Conservation (phyloP, 2,888 invertebrate species). For the Furcula furcula region DNA sequence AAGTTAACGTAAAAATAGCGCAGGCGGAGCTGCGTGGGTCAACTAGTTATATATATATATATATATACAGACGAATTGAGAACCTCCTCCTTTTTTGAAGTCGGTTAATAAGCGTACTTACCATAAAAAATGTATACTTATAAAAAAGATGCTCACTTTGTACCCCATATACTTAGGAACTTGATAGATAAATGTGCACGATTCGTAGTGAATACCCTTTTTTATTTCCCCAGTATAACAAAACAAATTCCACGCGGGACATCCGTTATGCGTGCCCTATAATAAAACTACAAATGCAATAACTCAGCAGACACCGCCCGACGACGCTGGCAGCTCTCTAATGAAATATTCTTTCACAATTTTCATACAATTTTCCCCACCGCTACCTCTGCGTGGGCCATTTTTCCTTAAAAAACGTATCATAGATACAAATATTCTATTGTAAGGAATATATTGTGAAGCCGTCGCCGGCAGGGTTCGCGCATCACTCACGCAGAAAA, state of each 20-base stretch:
- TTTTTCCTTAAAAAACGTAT: neutral
- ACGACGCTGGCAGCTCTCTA: neutral
- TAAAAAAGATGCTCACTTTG: too few species aligned
- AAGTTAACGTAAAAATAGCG: too few species aligned
- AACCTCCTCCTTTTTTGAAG: too few species aligned
- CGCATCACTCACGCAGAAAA: neutral
- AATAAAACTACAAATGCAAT: neutral
- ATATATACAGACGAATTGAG: too few species aligned
- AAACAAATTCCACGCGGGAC: neutral
- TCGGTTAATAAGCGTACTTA: too few species aligned
- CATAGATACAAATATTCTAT: neutral
- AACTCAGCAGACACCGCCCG: neutral
- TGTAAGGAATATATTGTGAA: neutral
- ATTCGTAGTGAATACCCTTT: too few species aligned
- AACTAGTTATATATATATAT: too few species aligned
- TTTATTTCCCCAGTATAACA: neutral
- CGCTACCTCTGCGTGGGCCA: neutral
- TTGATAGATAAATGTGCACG: too few species aligned
- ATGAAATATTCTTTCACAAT: neutral
- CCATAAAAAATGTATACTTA: too few species aligned
- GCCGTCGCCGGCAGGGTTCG: neutral
- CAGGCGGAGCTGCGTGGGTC: too few species aligned
- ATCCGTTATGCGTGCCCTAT: neutral
- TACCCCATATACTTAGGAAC: too few species aligned
- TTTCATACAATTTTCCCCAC: neutral